These are phyloP conservation scores for Drosophila nebulosa DNA, from an alignment of 1,140 invertebrate genomes.

Conservation along the genomic window DNA sequence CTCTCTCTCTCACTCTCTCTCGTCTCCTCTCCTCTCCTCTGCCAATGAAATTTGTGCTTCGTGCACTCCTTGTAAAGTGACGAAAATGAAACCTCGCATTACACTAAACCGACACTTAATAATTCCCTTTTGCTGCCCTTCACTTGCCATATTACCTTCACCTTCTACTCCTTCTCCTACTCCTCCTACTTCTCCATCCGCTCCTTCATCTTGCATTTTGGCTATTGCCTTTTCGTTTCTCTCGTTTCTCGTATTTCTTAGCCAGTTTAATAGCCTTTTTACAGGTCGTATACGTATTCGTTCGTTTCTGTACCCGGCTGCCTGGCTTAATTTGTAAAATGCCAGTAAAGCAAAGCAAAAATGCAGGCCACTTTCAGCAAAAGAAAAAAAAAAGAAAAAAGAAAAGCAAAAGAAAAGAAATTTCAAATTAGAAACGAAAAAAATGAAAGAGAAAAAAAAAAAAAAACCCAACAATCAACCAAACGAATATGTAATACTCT, in stretches of 20 bases:
- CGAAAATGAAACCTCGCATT: constrained; percentile 79
- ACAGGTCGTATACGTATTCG: constrained; percentile 63
- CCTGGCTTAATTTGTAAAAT: constrained; percentile 53
- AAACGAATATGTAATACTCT: constrained; percentile 1
- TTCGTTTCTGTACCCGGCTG: constrained; percentile 1
- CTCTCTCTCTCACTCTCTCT: no score
- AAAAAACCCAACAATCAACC: neutral
- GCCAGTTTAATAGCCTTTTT: constrained; percentile 77
- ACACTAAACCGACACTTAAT: constrained; percentile 79
- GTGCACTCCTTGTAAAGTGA: constrained; percentile 60
- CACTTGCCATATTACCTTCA: neutral
- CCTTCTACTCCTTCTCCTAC: neutral
- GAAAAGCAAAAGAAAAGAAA: neutral
- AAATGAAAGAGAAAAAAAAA: neutral
- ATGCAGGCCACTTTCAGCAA: constrained; percentile 27
- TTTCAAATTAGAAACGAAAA: neutral
- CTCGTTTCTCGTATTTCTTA: constrained; percentile 41
- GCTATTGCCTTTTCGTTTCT: constrained; percentile 5
- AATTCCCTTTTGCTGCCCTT: constrained; percentile 38
- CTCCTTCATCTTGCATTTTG: neutral
- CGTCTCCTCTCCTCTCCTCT: neutral
- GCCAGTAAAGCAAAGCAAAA: constrained; percentile 28
- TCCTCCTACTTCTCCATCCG: neutral
- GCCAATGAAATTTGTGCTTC: constrained; percentile 49
- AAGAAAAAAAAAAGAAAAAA: neutral